These are phyloP conservation scores for Gambelia wislizenii DNA, from an alignment of 2,797 vertebrate genomes.

Conservation along the genomic window DNA sequence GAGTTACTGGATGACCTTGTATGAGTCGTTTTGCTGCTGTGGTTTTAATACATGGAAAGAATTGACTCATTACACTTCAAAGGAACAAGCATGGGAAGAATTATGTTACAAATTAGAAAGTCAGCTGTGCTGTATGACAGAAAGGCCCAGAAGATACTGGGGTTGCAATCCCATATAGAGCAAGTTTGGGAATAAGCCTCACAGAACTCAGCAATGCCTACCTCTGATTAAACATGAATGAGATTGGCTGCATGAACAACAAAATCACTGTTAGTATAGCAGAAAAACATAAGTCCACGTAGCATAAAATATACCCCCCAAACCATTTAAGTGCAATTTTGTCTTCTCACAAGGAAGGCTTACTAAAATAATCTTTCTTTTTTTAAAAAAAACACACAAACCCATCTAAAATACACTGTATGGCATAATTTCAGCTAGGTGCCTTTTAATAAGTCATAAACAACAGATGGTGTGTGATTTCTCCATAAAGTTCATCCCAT, in stretches of 20 bases:
- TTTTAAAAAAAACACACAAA: too few relatives aligned
- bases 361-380: too few relatives aligned
- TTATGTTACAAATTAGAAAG: not conserved
- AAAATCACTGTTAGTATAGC: not conserved
- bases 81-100: conserved; percentile 1
- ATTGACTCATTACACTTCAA: not conserved
- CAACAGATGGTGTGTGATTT: not conserved
- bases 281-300: too few relatives aligned
- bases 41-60: conserved; percentile 10
- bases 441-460: not conserved
- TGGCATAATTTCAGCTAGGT: not conserved
- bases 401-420: too few relatives aligned
- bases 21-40: conserved; percentile 1
- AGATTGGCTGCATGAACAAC: not conserved
- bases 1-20: conserved; percentile 12
- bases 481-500: not conserved
- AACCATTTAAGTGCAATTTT: not conserved
- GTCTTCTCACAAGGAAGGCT: not conserved
- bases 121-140: not conserved
- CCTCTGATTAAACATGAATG: not conserved
- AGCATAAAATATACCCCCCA: not conserved
- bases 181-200: not conserved
- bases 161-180: not conserved
- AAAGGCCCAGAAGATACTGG: not conserved
- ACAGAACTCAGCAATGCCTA: not conserved